These are phyloP conservation scores for Neoniphon sammara DNA, from an alignment of 2,797 vertebrate species.

Conservation along the genomic window DNA sequence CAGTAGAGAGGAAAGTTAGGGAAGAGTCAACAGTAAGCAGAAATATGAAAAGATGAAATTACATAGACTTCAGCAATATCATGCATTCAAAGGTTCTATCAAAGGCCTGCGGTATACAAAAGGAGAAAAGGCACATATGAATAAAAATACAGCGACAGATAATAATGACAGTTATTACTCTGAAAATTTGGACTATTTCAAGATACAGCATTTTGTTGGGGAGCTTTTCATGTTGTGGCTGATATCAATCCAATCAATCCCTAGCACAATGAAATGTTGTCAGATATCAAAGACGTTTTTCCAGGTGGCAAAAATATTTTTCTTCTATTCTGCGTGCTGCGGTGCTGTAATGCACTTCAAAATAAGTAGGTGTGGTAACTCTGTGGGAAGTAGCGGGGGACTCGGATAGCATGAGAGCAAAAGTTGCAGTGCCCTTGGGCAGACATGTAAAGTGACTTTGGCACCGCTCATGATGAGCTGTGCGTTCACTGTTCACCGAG, in stretches of 20 bases:
- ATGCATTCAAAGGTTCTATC: conserved; percentile 34
- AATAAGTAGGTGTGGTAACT: not conserved
- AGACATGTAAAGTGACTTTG: conserved; percentile 65
- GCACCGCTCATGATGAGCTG: conserved; percentile 42
- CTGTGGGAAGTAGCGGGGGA: conserved; percentile 16
- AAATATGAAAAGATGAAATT: conserved; percentile 28
- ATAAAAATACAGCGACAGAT: conserved; percentile 31
- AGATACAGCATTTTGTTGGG: too few species aligned
- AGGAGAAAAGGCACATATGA: conserved; percentile 10
- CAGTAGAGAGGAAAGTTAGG: conserved; percentile 10
- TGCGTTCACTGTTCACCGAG: conserved; percentile 58
- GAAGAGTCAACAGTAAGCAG: conserved; percentile 11
- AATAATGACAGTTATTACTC: conserved; percentile 6
- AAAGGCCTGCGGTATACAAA: conserved; percentile 11
- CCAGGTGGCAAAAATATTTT: conserved; percentile 1
- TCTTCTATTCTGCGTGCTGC: conserved; percentile 9
- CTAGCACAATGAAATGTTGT: not conserved
- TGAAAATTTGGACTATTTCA: not conserved
- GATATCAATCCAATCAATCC: conserved; percentile 4
- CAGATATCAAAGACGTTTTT: not conserved
- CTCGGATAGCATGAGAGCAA: conserved; percentile 44
- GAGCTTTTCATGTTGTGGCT: conserved; percentile 3
- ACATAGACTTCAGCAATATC: conserved; percentile 7
- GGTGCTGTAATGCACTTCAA: not conserved
- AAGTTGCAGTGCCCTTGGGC: conserved; percentile 60